Evolutionary conservation across 2,888 invertebrate species (phyloP), one percentile per base, ranked within the genome.

Genomic region (Loripinus fragilis): DNA sequence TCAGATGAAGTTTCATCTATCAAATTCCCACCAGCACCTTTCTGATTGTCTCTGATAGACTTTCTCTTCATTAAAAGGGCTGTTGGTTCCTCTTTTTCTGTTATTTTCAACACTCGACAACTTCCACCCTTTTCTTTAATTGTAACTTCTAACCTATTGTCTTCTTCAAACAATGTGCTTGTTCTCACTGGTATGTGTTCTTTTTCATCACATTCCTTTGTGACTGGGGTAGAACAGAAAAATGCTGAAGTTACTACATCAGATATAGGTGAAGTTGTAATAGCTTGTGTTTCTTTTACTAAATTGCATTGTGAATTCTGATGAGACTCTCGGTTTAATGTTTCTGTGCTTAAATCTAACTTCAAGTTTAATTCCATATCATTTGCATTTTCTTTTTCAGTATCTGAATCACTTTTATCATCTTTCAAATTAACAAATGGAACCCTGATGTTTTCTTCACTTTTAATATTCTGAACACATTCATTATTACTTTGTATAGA

Each of bases 11-110:
- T 5, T 8, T 2, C 3, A 52, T 8, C 10, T 7, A 25, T 25
- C 23, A 8, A 2, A 5, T 8, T 3, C 3, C n/a, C 33, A 17
- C 3, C 33, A 33, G 30, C 10, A 12, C 33, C 5, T 30, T 60
- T 60, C n/a, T 45, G 67, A 45, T 42, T 74, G 41, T 33, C 35
- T 66, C 55, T 64, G 35, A 68, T 20, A 48, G 41, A 45, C 33
- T 60, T 66, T 68, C 75, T 70, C 55, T 71, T 81, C 17, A 23
- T 38, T 25, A 66, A 33, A 35, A 68, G n/a, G 23, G 55, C 50
- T 30, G 25, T n/a, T 25, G 78, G 74, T 45, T 75, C 71, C 38
- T 81, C 73, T 74, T 78, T 78, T 45, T 83, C 82, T 12, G 71
- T 48, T 42, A 83, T 69, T 66, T 48, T 83, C 12, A 83, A 55